phyloP scores from a whole-genome alignment of 1,140 invertebrate species.

The Pissodes strobi region DNA sequence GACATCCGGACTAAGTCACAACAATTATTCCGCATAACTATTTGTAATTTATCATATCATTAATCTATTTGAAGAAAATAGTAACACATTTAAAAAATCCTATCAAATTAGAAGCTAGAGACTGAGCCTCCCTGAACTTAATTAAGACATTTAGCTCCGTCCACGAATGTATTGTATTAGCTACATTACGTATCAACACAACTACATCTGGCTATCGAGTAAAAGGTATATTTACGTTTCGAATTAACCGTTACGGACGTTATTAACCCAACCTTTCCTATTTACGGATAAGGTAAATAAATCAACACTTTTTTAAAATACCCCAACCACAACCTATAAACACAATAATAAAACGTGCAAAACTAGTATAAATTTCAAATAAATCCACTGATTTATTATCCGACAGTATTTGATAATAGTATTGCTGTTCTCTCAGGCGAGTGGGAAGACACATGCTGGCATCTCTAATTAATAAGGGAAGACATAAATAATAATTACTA shows the following conservation, averaged over 20 bases:
- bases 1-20: too few species aligned
- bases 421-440: conserved; percentile 14
- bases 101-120: too few species aligned
- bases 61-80: too few species aligned
- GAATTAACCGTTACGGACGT: conserved; percentile 2
- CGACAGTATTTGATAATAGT: conserved; percentile 21
- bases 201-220: background rate
- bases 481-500: conserved; percentile 20
- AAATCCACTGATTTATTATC: conserved; percentile 22
- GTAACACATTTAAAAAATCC: too few species aligned
- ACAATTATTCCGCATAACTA: too few species aligned
- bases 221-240: conserved; percentile 3
- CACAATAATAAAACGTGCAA: conserved; percentile 21
- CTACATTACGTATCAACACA: too few species aligned
- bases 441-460: conserved; percentile 16
- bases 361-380: conserved; percentile 22
- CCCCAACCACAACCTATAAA: background rate
- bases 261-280: conserved; percentile 6
- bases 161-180: too few species aligned
- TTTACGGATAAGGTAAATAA: conserved; percentile 17
- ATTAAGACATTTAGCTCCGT: too few species aligned
- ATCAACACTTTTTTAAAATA: conserved; percentile 6
- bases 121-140: too few species aligned
- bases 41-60: background rate
- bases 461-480: conserved; percentile 20